Percentiles rank a stretch among this genome's conserved stretches.
Conservation (phyloP, 2,797 vertebrate genomes). For the Gadopsis marmoratus region DNA sequence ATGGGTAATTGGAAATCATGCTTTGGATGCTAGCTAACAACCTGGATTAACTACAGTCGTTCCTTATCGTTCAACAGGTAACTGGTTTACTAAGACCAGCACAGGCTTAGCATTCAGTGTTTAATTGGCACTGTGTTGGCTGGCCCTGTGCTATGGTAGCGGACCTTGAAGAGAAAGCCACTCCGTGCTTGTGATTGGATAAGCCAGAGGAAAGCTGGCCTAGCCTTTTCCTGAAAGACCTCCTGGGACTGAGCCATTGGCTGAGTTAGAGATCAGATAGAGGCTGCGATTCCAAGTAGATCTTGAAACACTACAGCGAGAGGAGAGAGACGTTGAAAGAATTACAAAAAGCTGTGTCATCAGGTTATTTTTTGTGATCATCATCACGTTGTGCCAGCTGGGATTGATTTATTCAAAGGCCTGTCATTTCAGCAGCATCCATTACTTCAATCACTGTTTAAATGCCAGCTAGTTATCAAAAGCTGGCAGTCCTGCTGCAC, state of each 20-base stretch:
- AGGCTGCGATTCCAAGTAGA: slow-evolving; percentile 44
- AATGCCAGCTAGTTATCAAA: slow-evolving; percentile 56
- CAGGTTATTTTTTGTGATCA: not conserved
- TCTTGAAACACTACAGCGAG: slow-evolving; percentile 23
- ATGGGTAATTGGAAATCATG: slow-evolving; percentile 33
- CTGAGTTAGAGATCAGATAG: slow-evolving; percentile 72
- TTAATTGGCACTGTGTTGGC: slow-evolving; percentile 70
- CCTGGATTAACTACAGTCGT: slow-evolving; percentile 22
- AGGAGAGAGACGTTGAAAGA: slow-evolving; percentile 14
- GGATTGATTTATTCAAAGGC: slow-evolving; percentile 41
- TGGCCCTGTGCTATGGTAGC: slow-evolving; percentile 70
- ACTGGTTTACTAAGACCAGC: slow-evolving; percentile 30
- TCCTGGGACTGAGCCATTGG: slow-evolving; percentile 53
- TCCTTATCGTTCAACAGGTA: slow-evolving; percentile 52
- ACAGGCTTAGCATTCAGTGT: slow-evolving; percentile 68
- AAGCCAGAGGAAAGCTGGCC: slow-evolving; percentile 59
- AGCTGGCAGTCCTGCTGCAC: slow-evolving; percentile 44
- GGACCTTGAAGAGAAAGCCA: slow-evolving; percentile 72
- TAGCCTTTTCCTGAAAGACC: slow-evolving; percentile 69
- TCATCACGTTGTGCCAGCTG: slow-evolving; percentile 40
- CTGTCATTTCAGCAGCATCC: slow-evolving; percentile 33
- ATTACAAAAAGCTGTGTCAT: slow-evolving; percentile 16
- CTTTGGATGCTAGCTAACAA: slow-evolving; percentile 37
- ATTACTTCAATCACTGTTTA: slow-evolving; percentile 44
- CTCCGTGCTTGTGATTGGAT: slow-evolving; percentile 58